Percentiles rank a stretch among this genome's conserved stretches.
Evolutionary conservation across 2,113 vertebrate species (phyloP).

Genomic region (Halcyon senegalensis): DNA sequence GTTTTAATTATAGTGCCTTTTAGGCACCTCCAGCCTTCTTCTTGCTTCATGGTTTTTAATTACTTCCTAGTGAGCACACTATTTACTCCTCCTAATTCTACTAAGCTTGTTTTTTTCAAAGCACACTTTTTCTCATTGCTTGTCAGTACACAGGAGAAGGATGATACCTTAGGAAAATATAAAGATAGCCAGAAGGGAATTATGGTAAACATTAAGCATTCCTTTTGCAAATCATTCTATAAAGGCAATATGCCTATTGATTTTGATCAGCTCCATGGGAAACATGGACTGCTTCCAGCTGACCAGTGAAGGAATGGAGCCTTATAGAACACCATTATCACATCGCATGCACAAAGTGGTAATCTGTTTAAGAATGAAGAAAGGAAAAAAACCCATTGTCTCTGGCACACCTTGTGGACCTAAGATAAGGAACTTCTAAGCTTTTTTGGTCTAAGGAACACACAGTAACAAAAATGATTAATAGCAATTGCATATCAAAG

Average conservation of each 20-base stretch:
- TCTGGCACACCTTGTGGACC: not conserved
- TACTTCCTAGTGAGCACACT: conserved; percentile 6
- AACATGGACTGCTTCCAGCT: not conserved
- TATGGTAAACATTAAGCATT: not conserved
- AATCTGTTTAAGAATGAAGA: not conserved
- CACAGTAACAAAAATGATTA: not conserved
- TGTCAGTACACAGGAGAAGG: not conserved
- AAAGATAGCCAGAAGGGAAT: not conserved
- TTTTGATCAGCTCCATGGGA: not conserved
- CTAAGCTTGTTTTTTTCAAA: not conserved
- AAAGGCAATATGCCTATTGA: not conserved
- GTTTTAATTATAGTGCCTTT: conserved; percentile 58
- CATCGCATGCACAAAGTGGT: not conserved
- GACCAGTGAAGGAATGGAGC: not conserved
- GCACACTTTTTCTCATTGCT: not conserved
- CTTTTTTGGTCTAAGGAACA: not conserved
- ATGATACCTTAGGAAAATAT: not conserved
- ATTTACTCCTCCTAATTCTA: conserved; percentile 52
- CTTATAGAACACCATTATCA: not conserved
- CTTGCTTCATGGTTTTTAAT: conserved; percentile 51
- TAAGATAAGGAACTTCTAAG: not conserved
- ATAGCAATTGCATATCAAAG: not conserved
- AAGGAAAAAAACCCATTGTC: not conserved
- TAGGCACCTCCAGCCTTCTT: conserved; percentile 25
- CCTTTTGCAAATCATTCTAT: not conserved